Evolutionary conservation across 1,140 invertebrate species (phyloP), one percentile per base, ranked within the genome.

Genomic region (Drosophila quadrilineata): DNA sequence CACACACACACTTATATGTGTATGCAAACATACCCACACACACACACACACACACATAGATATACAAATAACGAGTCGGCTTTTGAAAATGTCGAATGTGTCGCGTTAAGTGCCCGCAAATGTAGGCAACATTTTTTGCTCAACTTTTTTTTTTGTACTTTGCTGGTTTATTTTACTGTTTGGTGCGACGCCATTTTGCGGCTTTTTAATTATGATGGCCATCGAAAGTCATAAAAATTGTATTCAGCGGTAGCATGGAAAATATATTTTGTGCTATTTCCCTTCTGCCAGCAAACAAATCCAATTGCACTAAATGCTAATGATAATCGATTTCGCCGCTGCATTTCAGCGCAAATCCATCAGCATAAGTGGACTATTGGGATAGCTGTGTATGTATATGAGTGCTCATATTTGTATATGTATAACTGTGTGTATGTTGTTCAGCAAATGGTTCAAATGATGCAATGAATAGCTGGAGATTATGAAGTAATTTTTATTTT

Each of bases 21-120:
- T n/a, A n/a, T n/a, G n/a, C n/a, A n/a, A 29, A 29, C 14, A 24
- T n/a, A 5, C 31, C 2, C 21, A 43, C 31, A 35, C 24, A 45
- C 50, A 57, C 53, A 33, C 43, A 49, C 19, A 19, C 56, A 9
- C 48, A 56, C 28, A 49, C 10, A 33, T n/a, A n/a, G n/a, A n/a
- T n/a, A n/a, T n/a, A n/a, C n/a, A n/a, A n/a, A n/a, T n/a, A n/a
- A n/a, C n/a, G n/a, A n/a, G n/a, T n/a, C n/a, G n/a, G 48, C 40
- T 49, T 69, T 65, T 56, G 35, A 33, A 59, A 75, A 68, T 69
- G 64, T 40, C 43, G 54, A 77, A 77, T 72, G 66, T 64, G 67
- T 57, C 48, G 45, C 66, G 63, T 68, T 82, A 80, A 82, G 68
- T 82, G 72, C 58, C 75, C 71, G 45, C 65, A 71, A 56, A 84